Evolutionary conservation across 2,888 invertebrate species (phyloP).

Genomic region (Dryomyza anilis): DNA sequence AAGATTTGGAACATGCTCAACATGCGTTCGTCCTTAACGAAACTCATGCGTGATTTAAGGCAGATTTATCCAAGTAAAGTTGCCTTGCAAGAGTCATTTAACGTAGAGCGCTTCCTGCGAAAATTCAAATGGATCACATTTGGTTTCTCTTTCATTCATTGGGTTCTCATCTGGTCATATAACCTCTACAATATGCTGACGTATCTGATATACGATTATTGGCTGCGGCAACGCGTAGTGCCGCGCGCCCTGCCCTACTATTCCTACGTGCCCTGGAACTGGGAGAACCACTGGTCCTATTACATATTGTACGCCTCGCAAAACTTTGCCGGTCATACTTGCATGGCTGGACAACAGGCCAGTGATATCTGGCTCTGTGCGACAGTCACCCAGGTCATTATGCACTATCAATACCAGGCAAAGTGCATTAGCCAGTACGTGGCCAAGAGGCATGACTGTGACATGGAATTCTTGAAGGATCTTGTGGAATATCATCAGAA

Average conservation of each 20-base stretch:
- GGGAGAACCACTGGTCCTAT: constrained; percentile 44
- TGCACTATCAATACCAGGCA: constrained; percentile 51
- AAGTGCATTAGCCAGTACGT: constrained; percentile 37
- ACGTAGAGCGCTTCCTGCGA: constrained; percentile 28
- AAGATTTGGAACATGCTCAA: constrained; percentile 49
- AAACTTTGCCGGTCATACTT: constrained; percentile 45
- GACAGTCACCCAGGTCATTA: constrained; percentile 49
- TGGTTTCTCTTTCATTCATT: constrained; percentile 44
- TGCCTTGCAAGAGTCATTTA: constrained; percentile 36
- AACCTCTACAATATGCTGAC: constrained; percentile 47
- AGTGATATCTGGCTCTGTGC: constrained; percentile 52
- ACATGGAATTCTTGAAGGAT: constrained; percentile 38
- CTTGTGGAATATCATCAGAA: constrained; percentile 46
- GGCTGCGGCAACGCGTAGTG: constrained; percentile 37
- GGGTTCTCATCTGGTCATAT: constrained; percentile 50
- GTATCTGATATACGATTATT: constrained; percentile 44
- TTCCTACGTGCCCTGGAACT: constrained; percentile 50
- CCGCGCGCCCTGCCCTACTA: constrained; percentile 46
- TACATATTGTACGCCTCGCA: constrained; percentile 45
- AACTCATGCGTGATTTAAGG: constrained; percentile 41
- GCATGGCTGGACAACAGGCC: constrained; percentile 47
- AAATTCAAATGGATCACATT: constrained; percentile 40
- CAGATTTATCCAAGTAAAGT: constrained; percentile 43
- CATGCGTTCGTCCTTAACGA: constrained; percentile 39
- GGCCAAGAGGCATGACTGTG: too few species aligned